phyloP scores from a whole-genome alignment of 1,140 invertebrate species.

The Fopius arisanus region DNA sequence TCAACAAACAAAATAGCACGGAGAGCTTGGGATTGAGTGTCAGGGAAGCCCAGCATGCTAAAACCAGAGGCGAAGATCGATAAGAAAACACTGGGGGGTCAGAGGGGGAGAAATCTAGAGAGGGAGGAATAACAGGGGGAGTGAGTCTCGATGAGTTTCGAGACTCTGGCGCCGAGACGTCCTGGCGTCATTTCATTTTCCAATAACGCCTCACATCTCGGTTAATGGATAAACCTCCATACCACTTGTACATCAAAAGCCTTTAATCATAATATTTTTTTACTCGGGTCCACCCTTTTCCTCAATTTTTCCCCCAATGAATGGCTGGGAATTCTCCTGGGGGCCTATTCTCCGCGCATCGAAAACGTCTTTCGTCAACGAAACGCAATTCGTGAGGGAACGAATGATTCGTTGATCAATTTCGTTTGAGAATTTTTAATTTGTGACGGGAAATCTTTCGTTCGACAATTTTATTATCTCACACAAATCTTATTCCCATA shows the following conservation, averaged over 20 bases:
- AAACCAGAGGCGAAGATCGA: not conserved
- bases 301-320: not conserved
- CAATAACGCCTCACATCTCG: slow-evolving; percentile 37
- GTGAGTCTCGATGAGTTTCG: slow-evolving; percentile 39
- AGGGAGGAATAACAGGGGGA: slow-evolving; percentile 22
- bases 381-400: too few relatives aligned
- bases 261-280: slow-evolving; percentile 1
- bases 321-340: not conserved
- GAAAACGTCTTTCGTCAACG: too few relatives aligned
- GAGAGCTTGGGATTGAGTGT: slow-evolving; percentile 21
- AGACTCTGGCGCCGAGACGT: slow-evolving; percentile 48
- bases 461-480: too few relatives aligned
- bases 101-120: slow-evolving; percentile 9
- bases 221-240: not conserved
- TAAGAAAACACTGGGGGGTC: not conserved
- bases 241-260: not conserved
- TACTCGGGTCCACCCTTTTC: not conserved
- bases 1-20: slow-evolving; percentile 30
- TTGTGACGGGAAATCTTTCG: too few relatives aligned
- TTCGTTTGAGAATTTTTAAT: too few relatives aligned
- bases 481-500: too few relatives aligned
- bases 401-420: too few relatives aligned
- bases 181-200: slow-evolving; percentile 52
- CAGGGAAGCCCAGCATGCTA: not conserved
- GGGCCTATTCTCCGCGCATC: too few relatives aligned